Evolutionary conservation across 2,113 vertebrate genomes (phyloP), one percentile per base, ranked within the genome.

Genomic region (Syngnathus scovelli): DNA sequence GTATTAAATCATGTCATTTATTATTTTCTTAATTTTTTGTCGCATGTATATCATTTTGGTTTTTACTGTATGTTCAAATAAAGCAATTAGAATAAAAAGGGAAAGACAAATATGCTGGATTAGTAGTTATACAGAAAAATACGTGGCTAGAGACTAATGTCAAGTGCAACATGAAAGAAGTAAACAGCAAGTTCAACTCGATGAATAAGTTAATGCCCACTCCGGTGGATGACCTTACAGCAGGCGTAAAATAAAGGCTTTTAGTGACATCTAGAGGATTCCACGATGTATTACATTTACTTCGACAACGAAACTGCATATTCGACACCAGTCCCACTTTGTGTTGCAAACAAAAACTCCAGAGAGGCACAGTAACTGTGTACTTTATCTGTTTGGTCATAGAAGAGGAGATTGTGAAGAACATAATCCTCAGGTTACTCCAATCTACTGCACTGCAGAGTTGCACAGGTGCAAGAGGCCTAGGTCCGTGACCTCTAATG

Each of bases 321-420:
- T 9, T 51, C 1, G 9, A 23, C 6, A 37, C 56, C 56, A 59
- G 38, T 18, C 16, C 38, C 19, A 38, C 38, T 38, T 7, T 18
- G 33, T 37, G 27, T 3, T 33, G 27, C 27, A 33, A 33, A 33
- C 27, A 33, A 33, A 33, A 33, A 33, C 27, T 33, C 27, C 94
- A 0, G 94, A 95, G 82, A 84, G 95, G 93, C 46, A 93, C 93
- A 0, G 92, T 90, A 23, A 95, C 97, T 0, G 92, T 98, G 58
- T 96, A 96, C 90, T 95, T 92, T 89, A 98, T 95, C 0, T 99
- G 98, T 74, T 90, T 90, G 0, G 96, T 96, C 62, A 89, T 99
- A 71, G 97, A 99, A 78, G 95, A 98, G 77, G 96, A 99, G 81
- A 95, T 98, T 52, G 94, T 98, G 71, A 90, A 79, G 61, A 98